Conservation (phyloP, 1,140 invertebrate species). For the Drosophila sp. region DNA sequence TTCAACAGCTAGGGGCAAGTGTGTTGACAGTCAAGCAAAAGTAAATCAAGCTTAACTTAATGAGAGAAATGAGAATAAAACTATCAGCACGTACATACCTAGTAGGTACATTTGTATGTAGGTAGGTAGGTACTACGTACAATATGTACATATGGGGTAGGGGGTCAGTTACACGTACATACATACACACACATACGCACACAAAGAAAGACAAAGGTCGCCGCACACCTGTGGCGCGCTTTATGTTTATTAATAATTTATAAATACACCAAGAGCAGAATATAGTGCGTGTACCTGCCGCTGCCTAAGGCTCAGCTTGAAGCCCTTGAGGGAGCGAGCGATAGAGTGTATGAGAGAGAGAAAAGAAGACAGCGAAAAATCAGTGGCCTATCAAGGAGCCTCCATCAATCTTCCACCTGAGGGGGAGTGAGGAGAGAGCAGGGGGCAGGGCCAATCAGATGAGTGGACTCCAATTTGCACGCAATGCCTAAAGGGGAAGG, state of each 20-base stretch:
- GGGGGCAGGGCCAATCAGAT: background rate
- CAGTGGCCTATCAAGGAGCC: background rate
- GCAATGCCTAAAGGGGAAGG: background rate
- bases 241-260: constrained; percentile 80
- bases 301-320: constrained; percentile 17
- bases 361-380: constrained; percentile 24
- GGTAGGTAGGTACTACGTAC: too few species aligned
- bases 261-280: constrained; percentile 45
- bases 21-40: background rate
- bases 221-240: constrained; percentile 74
- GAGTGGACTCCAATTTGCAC: background rate
- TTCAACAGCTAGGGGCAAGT: too few species aligned
- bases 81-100: background rate
- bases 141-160: background rate
- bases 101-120: too few species aligned
- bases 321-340: constrained; percentile 29
- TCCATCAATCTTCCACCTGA: constrained; percentile 46
- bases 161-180: background rate
- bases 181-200: background rate
- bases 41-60: too few species aligned
- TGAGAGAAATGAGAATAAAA: background rate
- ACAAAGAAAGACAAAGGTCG: constrained; percentile 29
- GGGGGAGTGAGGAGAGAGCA: background rate
- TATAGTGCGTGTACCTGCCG: background rate
- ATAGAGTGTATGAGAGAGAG: constrained; percentile 9